A percentile compares a stretch with the other conserved stretches of the same genome.
Conservation (phyloP, 2,113 vertebrate species). For the Protomyctophum bolini region DNA sequence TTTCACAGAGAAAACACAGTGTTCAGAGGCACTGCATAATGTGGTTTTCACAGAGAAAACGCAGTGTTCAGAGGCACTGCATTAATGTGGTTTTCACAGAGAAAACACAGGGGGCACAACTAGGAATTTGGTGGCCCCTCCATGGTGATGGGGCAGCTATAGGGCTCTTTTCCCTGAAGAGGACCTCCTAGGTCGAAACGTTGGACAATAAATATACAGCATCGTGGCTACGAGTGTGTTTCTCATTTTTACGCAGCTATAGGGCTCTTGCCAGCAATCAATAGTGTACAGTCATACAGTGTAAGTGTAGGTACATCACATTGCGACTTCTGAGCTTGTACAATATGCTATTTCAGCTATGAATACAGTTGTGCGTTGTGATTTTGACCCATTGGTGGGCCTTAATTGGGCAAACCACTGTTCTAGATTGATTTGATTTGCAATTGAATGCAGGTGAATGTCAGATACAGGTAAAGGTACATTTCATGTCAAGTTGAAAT, state of each 20-base stretch:
- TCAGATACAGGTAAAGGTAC: neutral
- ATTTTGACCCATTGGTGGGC: no score
- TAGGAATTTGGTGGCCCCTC: constrained; percentile 22
- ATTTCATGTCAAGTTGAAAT: neutral
- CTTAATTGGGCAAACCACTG: no score
- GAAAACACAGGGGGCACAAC: constrained; percentile 18
- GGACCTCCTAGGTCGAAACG: no score
- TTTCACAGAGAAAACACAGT: neutral
- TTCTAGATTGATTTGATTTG: no score
- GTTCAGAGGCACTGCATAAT: constrained; percentile 15
- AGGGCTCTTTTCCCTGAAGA: no score
- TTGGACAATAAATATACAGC: no score
- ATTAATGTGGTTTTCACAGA: constrained; percentile 11
- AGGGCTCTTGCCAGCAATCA: constrained; percentile 13
- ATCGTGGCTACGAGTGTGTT: no score
- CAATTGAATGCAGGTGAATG: neutral
- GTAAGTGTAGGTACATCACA: neutral
- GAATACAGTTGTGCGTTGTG: no score
- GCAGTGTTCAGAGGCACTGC: constrained; percentile 7
- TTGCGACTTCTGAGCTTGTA: no score
- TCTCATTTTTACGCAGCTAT: no score
- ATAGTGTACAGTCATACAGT: neutral
- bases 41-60: neutral
- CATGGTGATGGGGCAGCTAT: neutral
- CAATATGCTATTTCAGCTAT: no score